Evolutionary conservation across 2,888 invertebrate genomes (phyloP).

Genomic region (Atethmia centrago): DNA sequence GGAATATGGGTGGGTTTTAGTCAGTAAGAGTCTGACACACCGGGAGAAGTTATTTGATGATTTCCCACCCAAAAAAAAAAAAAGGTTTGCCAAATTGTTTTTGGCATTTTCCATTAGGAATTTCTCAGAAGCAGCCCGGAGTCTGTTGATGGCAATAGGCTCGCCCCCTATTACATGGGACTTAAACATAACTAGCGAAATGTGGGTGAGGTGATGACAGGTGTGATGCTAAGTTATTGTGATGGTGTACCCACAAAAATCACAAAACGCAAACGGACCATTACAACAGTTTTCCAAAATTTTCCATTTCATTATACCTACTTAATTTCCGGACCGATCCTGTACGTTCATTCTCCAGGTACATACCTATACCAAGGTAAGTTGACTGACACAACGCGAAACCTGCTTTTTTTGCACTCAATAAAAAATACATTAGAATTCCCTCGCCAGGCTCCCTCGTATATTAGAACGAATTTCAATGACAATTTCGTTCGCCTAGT

Average conservation of each 20-base stretch:
- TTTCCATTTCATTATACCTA: neutral
- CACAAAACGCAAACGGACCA: neutral
- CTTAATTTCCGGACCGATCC: neutral
- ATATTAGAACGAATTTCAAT: conserved; percentile 33
- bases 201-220: neutral
- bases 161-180: neutral
- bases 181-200: neutral
- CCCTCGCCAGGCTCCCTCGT: conserved; percentile 19
- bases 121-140: no score
- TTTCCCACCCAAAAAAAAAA: no score
- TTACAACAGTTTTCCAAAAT: neutral
- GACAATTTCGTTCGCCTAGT: conserved; percentile 46
- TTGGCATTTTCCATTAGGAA: no score
- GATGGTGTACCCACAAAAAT: no score
- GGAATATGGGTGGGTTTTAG: no score
- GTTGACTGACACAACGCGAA: conserved; percentile 46
- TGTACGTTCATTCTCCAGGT: neutral
- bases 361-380: neutral
- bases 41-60: no score
- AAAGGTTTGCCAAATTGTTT: no score
- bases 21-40: no score
- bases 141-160: neutral
- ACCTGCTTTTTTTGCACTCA: conserved; percentile 43
- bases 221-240: neutral
- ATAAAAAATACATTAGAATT: conserved; percentile 63